These are phyloP conservation scores for Montipora cactus DNA, from an alignment of 64 coral and sea anemone genomes.

Conservation along the genomic window DNA sequence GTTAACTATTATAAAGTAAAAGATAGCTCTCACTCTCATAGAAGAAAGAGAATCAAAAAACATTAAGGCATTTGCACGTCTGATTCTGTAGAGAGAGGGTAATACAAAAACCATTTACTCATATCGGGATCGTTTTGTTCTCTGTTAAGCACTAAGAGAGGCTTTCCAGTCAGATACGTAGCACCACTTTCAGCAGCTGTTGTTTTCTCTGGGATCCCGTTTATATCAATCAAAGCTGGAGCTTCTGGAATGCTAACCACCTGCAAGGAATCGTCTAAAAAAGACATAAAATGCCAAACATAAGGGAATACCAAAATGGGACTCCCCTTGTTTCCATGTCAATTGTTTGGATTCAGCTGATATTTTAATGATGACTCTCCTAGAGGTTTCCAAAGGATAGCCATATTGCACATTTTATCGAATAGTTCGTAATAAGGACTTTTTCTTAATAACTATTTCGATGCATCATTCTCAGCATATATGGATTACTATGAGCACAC, in stretches of 20 bases:
- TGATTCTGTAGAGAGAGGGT: slow-evolving; percentile 22
- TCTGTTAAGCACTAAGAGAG: slow-evolving; percentile 25
- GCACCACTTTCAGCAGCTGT: slow-evolving; percentile 35
- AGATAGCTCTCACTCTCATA: too few species aligned
- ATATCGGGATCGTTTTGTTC: slow-evolving; percentile 9
- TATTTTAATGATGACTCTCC: too few species aligned
- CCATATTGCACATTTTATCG: too few species aligned
- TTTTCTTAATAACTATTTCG: too few species aligned
- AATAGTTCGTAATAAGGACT: too few species aligned
- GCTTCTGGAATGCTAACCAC: slow-evolving; percentile 2
- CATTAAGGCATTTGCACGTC: slow-evolving; percentile 2
- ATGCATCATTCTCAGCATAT: too few species aligned
- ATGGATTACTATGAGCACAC: too few species aligned
- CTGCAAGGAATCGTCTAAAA: background rate
- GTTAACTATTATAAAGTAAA: too few species aligned
- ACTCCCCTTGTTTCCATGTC: too few species aligned
- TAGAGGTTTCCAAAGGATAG: too few species aligned
- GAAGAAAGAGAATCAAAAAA: background rate
- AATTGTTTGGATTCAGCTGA: too few species aligned
- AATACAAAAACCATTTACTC: slow-evolving; percentile 44
- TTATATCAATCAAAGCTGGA: slow-evolving; percentile 3
- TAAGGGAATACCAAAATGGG: too few species aligned
- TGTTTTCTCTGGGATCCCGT: slow-evolving; percentile 52
- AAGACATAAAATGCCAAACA: background rate
- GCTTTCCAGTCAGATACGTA: slow-evolving; percentile 28